Conservation (phyloP, 2,797 vertebrate species). For the Phataginus tetradactyla region DNA sequence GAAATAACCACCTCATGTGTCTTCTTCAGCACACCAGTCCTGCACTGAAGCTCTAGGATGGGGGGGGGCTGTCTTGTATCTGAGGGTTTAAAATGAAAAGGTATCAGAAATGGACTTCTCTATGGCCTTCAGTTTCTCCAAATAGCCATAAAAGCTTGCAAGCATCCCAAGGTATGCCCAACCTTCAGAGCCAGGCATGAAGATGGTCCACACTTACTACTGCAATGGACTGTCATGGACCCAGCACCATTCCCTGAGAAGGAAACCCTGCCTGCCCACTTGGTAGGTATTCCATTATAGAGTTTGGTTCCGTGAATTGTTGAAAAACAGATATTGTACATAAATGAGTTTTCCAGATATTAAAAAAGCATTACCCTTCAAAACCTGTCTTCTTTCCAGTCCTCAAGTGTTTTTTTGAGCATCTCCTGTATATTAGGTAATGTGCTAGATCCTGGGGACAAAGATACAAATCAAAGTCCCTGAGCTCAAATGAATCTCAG, state of each 20-base stretch:
- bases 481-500: neutral
- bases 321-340: neutral
- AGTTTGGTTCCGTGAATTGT: neutral
- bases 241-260: neutral
- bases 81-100: neutral
- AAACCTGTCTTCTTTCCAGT: constrained; percentile 10
- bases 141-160: neutral
- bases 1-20: neutral
- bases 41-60: neutral
- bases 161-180: neutral
- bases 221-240: neutral
- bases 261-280: neutral
- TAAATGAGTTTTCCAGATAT: neutral
- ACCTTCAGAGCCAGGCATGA: neutral
- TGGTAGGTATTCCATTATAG: neutral
- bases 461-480: neutral
- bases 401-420: neutral
- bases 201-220: neutral
- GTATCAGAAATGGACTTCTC: neutral
- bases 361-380: neutral
- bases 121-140: neutral
- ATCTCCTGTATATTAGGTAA: neutral
- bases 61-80: neutral
- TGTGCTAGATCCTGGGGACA: neutral
- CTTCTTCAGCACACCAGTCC: neutral